Evolutionary conservation across 2,888 invertebrate species (phyloP), one percentile per base, ranked within the genome.

Genomic region (Anthophora plumipes): DNA sequence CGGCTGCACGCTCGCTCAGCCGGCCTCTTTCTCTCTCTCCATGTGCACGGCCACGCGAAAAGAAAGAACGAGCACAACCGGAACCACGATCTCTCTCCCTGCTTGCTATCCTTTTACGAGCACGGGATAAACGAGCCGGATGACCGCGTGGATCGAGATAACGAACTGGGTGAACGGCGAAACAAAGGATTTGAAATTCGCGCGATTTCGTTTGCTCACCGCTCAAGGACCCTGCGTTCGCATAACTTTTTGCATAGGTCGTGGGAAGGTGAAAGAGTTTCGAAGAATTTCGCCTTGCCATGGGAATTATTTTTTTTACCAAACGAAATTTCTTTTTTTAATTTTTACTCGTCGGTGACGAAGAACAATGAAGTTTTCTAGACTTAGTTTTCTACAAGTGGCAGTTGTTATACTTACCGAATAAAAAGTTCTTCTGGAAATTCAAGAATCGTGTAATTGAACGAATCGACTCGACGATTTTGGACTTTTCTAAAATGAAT

Each of bases 121-220:
- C 60, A 31, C 54, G 74, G 85, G 80, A 85, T 85, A 83, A 85
- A 85, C 85, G 80, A 86, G 77, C 48, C 55, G 64, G 60, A 74
- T 67, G 55, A 57, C 73, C 69, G 67, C 71, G 41, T 39, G 70
- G 66, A 68, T 80, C 63, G 57, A 80, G 75, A 81, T 81, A 80
- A 80, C 80, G 67, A 81, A 75, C 37, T 72, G 67, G 63, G 50
- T 59, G 63, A 73, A 78, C 64, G 61, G n/a, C n/a, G 48, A 63
- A 68, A 78, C 72, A 80, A 80, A 73, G 59, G 60, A 39, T 68
- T 59, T 50, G 48, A 60, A 64, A 50, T 80, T 74, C 46, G 17
- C 48, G 50, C 59, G 64, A 66, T 54, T 76, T 20, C 57, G 43
- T 55, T 61, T 22, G 43, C 11, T 25, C 59, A 41, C 12, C 63